Base-by-base conservation (phyloP, 1,140 invertebrate species). In the Panulirus ornatus region DNA sequence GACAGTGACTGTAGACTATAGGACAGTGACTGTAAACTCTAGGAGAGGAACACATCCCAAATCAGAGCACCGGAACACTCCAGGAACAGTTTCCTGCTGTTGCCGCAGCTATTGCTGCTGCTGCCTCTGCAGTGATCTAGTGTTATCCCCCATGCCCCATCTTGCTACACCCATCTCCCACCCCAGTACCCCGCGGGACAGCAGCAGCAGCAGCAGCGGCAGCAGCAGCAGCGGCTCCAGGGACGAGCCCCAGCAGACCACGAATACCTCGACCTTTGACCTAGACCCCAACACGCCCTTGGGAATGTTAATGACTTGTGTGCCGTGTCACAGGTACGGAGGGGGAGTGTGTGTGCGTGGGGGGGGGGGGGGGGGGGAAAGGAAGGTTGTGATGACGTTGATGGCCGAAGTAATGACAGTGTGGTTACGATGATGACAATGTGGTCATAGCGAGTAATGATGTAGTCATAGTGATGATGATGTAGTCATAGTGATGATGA, bases 221-320 rank as follows among this genome's bases (percentile, higher is more conserved):
- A 16, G 11, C 34, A 22, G 22, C 58, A 63, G n/a, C 2, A 58
- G 0, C 58, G n/a, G n/a, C n/a, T 27, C 58, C 54, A 58, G 54
- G 54, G 54, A 3, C n/a, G 40, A 27, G 19, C 76, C 38, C 36
- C 8, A 42, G 27, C 3, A 14, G 40, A 47, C 51, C 22, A 22
- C 19, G 30, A 9, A 36, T 19, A 2, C 19, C 58, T 19, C 30
- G 38, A 79, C 76, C 76, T 42, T 34, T 51, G 42, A 79, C 76
- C 76, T 42, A 27, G 0, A n/a, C 66, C 27, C 76, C 42, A 30
- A 14, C 76, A 79, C 27, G 42, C 76, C 42, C 30, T 19, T 19
- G 30, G 44, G 75, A 76, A 76, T 76, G 75, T 76, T 76, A 76
- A 76, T 76, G 75, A 76, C 38, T 27, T 40, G 75, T 19, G 75